Percentiles rank a stretch among this genome's conserved stretches.
These are phyloP conservation scores for Platichthys flesus DNA, from an alignment of 2,113 vertebrate genomes.

Conservation along the genomic window DNA sequence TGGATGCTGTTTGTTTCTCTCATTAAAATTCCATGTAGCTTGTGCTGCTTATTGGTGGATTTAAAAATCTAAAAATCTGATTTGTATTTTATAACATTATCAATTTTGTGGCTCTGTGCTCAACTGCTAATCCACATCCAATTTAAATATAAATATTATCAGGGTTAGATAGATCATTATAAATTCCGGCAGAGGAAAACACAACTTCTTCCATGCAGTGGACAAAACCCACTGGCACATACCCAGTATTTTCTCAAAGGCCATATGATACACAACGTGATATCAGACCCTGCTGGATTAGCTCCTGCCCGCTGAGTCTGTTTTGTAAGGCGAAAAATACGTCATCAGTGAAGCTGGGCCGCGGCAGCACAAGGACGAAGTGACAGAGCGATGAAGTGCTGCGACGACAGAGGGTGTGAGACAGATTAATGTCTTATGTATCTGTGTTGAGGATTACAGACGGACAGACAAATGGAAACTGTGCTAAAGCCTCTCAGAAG, in stretches of 20 bases:
- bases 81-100: too few species aligned
- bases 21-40: too few species aligned
- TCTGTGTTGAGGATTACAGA: constrained; percentile 69
- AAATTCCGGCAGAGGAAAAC: background rate
- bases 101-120: too few species aligned
- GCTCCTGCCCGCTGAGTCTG: constrained; percentile 6
- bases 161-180: too few species aligned
- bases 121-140: too few species aligned
- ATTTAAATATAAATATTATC: too few species aligned
- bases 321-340: constrained; percentile 34
- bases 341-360: constrained; percentile 12
- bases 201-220: background rate
- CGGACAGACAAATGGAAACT: constrained; percentile 64
- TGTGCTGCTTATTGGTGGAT: too few species aligned
- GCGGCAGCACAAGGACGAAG: constrained; percentile 47
- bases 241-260: constrained; percentile 4
- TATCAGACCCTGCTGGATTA: constrained; percentile 33
- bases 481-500: constrained; percentile 68
- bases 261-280: constrained; percentile 37
- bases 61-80: too few species aligned
- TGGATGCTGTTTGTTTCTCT: background rate
- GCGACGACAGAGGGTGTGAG: constrained; percentile 40
- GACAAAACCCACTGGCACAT: background rate
- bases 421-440: constrained; percentile 76
- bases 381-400: background rate